These are phyloP conservation scores for Boulengeromyrus knoepffleri DNA, from an alignment of 2,113 vertebrate species.

Conservation along the genomic window DNA sequence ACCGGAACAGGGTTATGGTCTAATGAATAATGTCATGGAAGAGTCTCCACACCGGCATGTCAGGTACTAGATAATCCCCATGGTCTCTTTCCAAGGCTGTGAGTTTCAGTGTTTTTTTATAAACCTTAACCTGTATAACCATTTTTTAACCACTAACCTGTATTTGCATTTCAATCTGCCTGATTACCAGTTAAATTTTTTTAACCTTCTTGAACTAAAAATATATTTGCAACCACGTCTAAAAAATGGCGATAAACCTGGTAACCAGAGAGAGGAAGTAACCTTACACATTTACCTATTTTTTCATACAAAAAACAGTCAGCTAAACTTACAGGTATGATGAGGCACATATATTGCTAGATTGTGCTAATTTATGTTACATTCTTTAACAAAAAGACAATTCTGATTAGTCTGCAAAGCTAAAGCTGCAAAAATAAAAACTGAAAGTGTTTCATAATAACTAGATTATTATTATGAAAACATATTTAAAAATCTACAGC, in stretches of 20 bases:
- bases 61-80: constrained; percentile 15
- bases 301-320: not conserved
- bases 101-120: not conserved
- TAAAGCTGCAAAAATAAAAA: not conserved
- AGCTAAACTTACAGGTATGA: not conserved
- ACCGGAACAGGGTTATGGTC: constrained; percentile 42
- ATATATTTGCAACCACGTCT: not conserved
- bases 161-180: not conserved
- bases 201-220: not conserved
- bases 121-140: too few species aligned
- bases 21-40: constrained; percentile 56
- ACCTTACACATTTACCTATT: not conserved
- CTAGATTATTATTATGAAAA: not conserved
- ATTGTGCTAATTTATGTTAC: not conserved
- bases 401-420: not conserved
- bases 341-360: not conserved
- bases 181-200: not conserved
- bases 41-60: constrained; percentile 34
- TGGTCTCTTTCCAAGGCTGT: constrained; percentile 1
- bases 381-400: not conserved
- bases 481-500: not conserved
- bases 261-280: not conserved
- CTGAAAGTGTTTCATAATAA: not conserved
- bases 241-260: not conserved
- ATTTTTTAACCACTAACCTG: not conserved